Percentiles rank a stretch among this genome's conserved stretches.
These are phyloP conservation scores for Apis dorsata DNA, from an alignment of 1,140 invertebrate genomes.

Conservation along the genomic window DNA sequence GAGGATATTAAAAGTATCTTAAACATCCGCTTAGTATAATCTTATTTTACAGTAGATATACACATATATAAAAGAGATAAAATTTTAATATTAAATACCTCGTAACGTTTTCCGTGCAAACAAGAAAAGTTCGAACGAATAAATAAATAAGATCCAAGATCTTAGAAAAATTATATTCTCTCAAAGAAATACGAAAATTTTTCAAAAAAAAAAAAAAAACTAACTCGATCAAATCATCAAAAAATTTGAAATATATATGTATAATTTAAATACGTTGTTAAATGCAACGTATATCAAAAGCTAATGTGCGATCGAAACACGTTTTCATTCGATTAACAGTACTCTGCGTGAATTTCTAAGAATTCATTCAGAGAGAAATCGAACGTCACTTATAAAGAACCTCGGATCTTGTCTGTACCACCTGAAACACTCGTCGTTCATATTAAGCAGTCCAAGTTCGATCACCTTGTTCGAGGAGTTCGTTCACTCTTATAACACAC, in stretches of 20 bases:
- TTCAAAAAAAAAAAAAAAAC: neutral
- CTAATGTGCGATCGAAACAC: neutral
- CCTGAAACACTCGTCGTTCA: neutral
- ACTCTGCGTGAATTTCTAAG: neutral
- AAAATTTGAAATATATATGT: neutral
- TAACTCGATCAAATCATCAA: neutral
- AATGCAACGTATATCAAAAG: no score
- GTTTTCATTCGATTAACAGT: neutral
- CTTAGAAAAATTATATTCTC: no score
- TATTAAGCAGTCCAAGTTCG: neutral
- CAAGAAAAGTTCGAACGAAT: no score
- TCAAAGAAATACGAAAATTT: no score
- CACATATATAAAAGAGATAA: neutral
- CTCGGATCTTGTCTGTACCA: neutral
- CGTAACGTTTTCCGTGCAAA: neutral
- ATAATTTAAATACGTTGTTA: no score
- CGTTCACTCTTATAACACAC: neutral
- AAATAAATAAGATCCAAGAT: no score
- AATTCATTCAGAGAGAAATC: slow-evolving; percentile 8
- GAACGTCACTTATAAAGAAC: neutral
- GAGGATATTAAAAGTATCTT: neutral
- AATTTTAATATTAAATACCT: neutral
- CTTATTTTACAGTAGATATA: neutral
- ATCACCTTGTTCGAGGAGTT: slow-evolving; percentile 15
- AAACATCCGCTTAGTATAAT: neutral